These are phyloP conservation scores for Hydrolagus colliei DNA, from an alignment of 2,797 vertebrate species.

Conservation along the genomic window DNA sequence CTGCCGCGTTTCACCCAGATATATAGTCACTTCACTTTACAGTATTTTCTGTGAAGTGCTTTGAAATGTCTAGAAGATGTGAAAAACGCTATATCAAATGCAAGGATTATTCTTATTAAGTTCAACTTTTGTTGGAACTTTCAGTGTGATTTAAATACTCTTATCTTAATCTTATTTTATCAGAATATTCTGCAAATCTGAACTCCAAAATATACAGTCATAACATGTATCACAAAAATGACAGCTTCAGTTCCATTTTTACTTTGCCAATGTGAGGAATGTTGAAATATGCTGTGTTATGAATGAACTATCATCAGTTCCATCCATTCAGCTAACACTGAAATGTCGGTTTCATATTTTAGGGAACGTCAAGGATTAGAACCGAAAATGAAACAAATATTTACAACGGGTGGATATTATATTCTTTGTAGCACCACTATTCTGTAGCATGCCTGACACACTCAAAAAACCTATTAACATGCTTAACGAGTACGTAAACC, in stretches of 20 bases:
- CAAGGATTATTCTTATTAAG: too few species aligned
- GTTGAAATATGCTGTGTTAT: not conserved
- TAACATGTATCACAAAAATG: not conserved
- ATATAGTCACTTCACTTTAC: too few species aligned
- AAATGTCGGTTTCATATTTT: not conserved
- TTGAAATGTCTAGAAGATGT: too few species aligned
- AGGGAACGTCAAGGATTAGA: not conserved
- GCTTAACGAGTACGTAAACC: too few species aligned
- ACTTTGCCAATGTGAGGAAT: not conserved
- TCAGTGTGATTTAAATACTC: not conserved
- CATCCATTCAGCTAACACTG: not conserved
- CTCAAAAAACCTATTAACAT: too few species aligned
- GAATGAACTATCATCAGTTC: not conserved
- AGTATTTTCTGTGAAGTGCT: too few species aligned
- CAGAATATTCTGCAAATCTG: not conserved
- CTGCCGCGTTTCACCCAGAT: too few species aligned
- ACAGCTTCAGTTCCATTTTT: not conserved
- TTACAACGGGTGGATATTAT: not conserved
- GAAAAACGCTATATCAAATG: too few species aligned
- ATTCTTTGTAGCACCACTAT: not conserved
- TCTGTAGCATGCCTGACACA: too few species aligned
- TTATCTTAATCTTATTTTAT: not conserved
- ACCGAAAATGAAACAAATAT: conserved; percentile 9
- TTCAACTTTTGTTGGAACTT: too few species aligned
- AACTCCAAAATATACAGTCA: not conserved